Evolutionary conservation across 2,888 invertebrate species (phyloP), one percentile per base, ranked within the genome.

Genomic region (Horisme vitalbata): DNA sequence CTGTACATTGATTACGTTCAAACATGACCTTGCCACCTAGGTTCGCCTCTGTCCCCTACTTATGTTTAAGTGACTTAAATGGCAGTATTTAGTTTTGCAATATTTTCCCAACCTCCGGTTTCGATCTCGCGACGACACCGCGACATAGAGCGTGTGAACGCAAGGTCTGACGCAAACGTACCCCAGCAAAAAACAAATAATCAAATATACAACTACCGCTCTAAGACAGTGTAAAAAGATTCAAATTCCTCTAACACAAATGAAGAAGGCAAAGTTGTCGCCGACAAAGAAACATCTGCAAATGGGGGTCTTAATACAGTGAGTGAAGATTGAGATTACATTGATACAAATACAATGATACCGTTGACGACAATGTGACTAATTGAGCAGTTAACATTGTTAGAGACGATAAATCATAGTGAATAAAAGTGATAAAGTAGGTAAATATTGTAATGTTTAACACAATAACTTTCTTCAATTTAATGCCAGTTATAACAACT

Each of bases 51-150:
- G 10, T 15, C 26, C 20, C 14, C 14, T 33, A 28, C 28, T 36
- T 35, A 31, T 47, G 34, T 32, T 43, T 45, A 46, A 36, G 49
- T 35, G 27, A 37, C 23, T 45, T 43, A 45, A 31, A 45, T 50
- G 36, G 54, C 50, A 41, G 4, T 2, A 18, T 52, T 55, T 44
- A 57, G 61, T 82, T 73, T 75, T 53, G 74, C 77, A 83, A 83
- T 48, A 52, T 74, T 77, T 75, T 50, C 70, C 56, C 72, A 80
- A 81, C 71, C 75, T 76, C 79, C 80, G 76, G 76, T 71, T 66
- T 63, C 61, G 43, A 69, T 71, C 72, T 61, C 51, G 54, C 63
- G 73, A 75, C 69, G 71, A 75, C 72, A 68, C 69, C 54, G 63
- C 63, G 59, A 62, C 64, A 64, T 55, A 57, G 61, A 65, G 64